Evolutionary conservation across 35 echinoderm and acorn worm species (phyloP).

Genomic region (Patiria miniata): DNA sequence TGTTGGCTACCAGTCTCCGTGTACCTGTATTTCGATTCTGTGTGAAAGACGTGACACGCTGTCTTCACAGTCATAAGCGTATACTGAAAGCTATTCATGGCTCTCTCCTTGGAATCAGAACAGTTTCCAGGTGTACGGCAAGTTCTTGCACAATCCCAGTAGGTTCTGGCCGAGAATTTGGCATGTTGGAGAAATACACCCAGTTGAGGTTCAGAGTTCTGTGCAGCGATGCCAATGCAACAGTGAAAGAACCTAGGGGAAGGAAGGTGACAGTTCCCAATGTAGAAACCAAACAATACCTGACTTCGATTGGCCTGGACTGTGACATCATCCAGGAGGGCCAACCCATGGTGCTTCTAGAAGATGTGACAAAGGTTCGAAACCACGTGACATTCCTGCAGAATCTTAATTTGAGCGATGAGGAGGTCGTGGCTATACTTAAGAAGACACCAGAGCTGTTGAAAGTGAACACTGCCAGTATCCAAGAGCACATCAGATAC

Average conservation of each 20-base stretch:
- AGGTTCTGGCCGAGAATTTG: not conserved
- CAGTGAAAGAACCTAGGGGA: not conserved
- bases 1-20: too few species aligned
- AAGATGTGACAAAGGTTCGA: constrained; percentile 13
- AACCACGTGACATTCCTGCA: constrained; percentile 34
- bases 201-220: not conserved
- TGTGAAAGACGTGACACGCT: not conserved
- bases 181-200: not conserved
- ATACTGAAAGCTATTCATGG: not conserved
- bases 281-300: constrained; percentile 29
- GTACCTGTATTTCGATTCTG: not conserved
- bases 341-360: constrained; percentile 30
- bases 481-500: constrained; percentile 42
- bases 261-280: not conserved
- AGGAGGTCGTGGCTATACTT: constrained; percentile 32
- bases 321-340: constrained; percentile 39
- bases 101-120: not conserved
- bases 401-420: constrained; percentile 36
- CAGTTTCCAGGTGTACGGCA: not conserved
- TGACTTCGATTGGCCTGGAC: constrained; percentile 35
- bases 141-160: too few species aligned
- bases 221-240: not conserved
- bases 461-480: constrained; percentile 3
- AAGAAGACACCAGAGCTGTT: constrained; percentile 45
- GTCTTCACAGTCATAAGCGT: not conserved